Base-by-base conservation (phyloP, 2,797 vertebrate species). In the Tauraco hartlaubi region DNA sequence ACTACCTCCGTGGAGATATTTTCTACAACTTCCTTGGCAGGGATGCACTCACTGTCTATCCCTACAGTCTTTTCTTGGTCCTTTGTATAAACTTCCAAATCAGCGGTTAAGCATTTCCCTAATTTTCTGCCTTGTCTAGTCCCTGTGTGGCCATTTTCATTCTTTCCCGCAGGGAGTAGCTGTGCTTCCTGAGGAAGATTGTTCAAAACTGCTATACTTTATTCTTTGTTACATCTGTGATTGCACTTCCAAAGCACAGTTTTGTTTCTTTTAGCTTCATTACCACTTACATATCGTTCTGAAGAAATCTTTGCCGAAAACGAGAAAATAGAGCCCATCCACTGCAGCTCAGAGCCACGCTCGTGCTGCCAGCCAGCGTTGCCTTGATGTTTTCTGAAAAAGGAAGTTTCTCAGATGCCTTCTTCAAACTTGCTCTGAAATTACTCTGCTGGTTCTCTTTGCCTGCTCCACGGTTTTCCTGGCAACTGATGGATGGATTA, bases 181-280 rank as follows among this genome's bases (percentile, higher is more conserved):
- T 33, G 6, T n/a, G 35, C 43, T 91, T 92, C 31, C 48, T 25
- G 35, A 51, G 73, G 55, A 88, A 41, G 44, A 26, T 33, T 81
- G 43, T 63, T 84, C 82, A 78, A 58, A 94, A 75, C 44, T 6
- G 8, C 56, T 44, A 3, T 19, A 33, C 19, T 91, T 82, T 10
- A 23, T 75, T 80, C 51, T 88, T 83, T 4, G 3, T 66, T 76
- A 25, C 52, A 49, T 49, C 48, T 86, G 33, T 9, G 31, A 75
- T 16, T 33, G 76, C 26, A 15, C 43, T 88, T 90, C 58, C 62
- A 90, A 92, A 62, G 19, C 56, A 37, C 61, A 61, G 44, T 37
- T 95, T 82, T 71, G 62, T 90, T 94, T 95, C 82, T 62, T 93
- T 58, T 75, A 73, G 59, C 59, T 86, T 84, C 43, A 6, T 66